phyloP scores from a whole-genome alignment of 2,113 vertebrate genomes.

The Apaloderma vittatum region DNA sequence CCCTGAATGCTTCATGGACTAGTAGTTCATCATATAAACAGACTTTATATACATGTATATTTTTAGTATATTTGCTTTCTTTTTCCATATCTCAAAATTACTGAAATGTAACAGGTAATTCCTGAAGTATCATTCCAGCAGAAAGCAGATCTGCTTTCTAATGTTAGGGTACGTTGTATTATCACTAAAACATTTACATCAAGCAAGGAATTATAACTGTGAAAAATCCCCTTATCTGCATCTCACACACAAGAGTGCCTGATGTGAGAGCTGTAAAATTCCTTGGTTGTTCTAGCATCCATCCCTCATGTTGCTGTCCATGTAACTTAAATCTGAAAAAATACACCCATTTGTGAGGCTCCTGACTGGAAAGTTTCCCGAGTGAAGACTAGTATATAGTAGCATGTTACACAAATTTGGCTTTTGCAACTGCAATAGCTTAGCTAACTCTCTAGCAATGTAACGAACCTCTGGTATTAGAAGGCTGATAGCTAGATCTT shows the following conservation, averaged over 20 bases:
- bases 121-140: neutral
- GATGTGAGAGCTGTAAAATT: neutral
- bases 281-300: neutral
- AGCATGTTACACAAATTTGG: neutral
- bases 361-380: neutral
- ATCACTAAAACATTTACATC: neutral
- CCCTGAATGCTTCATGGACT: neutral
- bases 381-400: neutral
- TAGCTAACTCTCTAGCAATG: neutral
- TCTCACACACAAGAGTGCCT: accelerated
- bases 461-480: neutral
- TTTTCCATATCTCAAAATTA: neutral
- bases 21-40: neutral
- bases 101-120: neutral
- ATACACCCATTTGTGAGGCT: neutral
- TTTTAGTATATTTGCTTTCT: neutral
- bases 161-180: neutral
- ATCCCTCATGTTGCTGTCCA: neutral
- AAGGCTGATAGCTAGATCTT: neutral
- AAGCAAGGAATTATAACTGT: neutral
- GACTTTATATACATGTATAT: neutral
- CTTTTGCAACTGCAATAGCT: neutral
- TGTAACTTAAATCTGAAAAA: neutral
- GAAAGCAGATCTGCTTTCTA: neutral
- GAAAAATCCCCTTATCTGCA: neutral